phyloP scores from a whole-genome alignment of 2,888 invertebrate genomes.

The Diloba caeruleocephala region DNA sequence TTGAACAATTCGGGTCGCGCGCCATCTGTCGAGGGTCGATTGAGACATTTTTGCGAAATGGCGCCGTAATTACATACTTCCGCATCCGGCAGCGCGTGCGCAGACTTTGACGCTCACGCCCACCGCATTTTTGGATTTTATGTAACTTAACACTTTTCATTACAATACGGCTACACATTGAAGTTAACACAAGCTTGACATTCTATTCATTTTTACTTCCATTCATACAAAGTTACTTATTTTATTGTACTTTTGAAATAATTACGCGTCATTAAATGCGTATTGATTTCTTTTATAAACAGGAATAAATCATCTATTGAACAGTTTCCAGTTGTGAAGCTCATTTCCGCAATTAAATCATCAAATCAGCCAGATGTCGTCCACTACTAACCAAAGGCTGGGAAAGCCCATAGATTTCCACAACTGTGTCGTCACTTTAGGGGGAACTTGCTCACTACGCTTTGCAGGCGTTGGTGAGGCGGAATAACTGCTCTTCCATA shows the following conservation, averaged over 20 bases:
- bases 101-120: constrained; percentile 76
- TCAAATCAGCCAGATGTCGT: too few relatives aligned
- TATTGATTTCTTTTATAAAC: constrained; percentile 12
- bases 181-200: constrained; percentile 41
- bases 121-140: constrained; percentile 67
- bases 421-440: too few relatives aligned
- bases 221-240: constrained; percentile 30
- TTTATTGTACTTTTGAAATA: constrained; percentile 13
- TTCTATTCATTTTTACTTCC: constrained; percentile 11
- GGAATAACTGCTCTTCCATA: too few relatives aligned
- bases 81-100: constrained; percentile 86
- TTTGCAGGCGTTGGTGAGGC: too few relatives aligned
- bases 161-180: constrained; percentile 44
- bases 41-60: constrained; percentile 88
- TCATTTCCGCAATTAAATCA: constrained; percentile 1
- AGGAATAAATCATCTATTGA: constrained; percentile 16
- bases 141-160: constrained; percentile 75
- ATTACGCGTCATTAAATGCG: background rate
- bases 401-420: too few relatives aligned
- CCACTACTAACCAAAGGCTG: too few relatives aligned
- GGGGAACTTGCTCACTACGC: too few relatives aligned
- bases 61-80: constrained; percentile 84
- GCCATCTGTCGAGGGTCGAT: constrained; percentile 83
- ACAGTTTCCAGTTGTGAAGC: background rate
- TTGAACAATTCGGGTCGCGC: constrained; percentile 74